Percentiles rank a stretch among this genome's conserved stretches.
phyloP scores from a whole-genome alignment of 2,797 vertebrate species.

The Mallotus villosus region DNA sequence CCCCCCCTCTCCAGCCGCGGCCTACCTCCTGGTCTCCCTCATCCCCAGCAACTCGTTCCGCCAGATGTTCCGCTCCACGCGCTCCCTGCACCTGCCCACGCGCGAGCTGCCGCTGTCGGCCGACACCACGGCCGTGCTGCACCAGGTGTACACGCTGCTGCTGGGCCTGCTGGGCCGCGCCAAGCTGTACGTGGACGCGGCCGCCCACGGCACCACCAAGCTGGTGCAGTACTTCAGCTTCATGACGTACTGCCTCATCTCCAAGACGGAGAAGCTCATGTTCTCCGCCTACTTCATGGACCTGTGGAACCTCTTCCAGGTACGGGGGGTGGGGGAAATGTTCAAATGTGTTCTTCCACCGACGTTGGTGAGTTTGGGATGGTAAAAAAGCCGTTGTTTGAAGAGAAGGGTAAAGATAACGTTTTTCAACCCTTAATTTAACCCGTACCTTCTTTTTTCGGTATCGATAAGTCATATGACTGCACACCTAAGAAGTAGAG shows the following conservation, averaged over 20 bases:
- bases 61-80: conserved; percentile 98
- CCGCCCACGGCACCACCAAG: conserved; percentile 96
- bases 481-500: too few species aligned
- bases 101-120: conserved; percentile 95
- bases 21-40: conserved; percentile 97
- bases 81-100: conserved; percentile 94
- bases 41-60: conserved; percentile 99
- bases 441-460: too few species aligned
- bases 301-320: conserved; percentile 97
- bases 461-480: too few species aligned
- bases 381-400: too few species aligned
- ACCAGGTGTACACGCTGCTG: conserved; percentile 97
- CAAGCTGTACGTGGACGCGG: conserved; percentile 96
- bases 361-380: too few species aligned
- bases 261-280: conserved; percentile 99
- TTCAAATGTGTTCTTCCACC: too few species aligned
- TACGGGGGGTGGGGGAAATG: conserved; percentile 8
- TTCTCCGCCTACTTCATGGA: conserved; percentile 99
- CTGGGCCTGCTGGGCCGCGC: conserved; percentile 93
- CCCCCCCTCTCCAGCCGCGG: conserved; percentile 80
- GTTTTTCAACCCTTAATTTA: too few species aligned
- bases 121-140: conserved; percentile 95
- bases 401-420: too few species aligned
- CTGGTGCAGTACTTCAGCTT: conserved; percentile 99
- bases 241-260: conserved; percentile 99